These are phyloP conservation scores for Rhopilema esculentum DNA, from an alignment of 30 jellyfish, hydroid and myxozoan species.

Conservation along the genomic window DNA sequence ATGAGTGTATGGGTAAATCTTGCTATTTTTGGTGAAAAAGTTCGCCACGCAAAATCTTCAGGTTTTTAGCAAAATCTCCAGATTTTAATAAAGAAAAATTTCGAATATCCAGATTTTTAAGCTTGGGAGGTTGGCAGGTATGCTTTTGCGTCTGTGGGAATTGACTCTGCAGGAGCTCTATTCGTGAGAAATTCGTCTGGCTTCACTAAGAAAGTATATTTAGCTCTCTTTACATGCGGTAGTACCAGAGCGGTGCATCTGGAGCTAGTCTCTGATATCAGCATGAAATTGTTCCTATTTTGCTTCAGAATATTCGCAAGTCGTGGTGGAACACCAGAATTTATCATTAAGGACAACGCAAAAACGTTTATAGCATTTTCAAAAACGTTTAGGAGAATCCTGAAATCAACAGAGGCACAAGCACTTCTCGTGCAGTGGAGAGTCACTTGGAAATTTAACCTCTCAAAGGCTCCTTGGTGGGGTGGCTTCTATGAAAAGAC, in stretches of 20 bases:
- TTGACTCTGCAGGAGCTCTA: constrained; percentile 31
- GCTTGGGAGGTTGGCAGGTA: too few relatives aligned
- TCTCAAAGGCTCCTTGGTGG: constrained; percentile 38
- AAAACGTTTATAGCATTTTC: constrained; percentile 36
- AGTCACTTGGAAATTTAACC: constrained; percentile 26
- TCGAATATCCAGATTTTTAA: too few relatives aligned
- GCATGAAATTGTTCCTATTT: too few relatives aligned
- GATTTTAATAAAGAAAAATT: too few relatives aligned
- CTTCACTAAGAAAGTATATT: constrained; percentile 29
- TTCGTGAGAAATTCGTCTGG: constrained; percentile 7
- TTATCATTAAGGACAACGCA: constrained; percentile 46
- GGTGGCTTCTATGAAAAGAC: too few relatives aligned
- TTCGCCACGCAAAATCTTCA: too few relatives aligned
- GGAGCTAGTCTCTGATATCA: constrained; percentile 62
- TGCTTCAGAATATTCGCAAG: constrained; percentile 53
- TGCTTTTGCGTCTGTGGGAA: too few relatives aligned
- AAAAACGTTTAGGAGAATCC: constrained; percentile 11
- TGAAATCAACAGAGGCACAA: constrained; percentile 2
- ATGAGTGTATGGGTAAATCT: too few relatives aligned
- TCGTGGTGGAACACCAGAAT: constrained; percentile 51
- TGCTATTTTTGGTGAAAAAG: too few relatives aligned
- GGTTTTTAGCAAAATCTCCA: too few relatives aligned
- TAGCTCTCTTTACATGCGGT: constrained; percentile 61
- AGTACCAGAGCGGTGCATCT: constrained; percentile 66
- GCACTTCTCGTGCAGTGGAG: background rate